Percentiles rank a stretch among this genome's conserved stretches.
Evolutionary conservation across 2,888 invertebrate genomes (phyloP).

Genomic region (Pachycephus smyrnensis): DNA sequence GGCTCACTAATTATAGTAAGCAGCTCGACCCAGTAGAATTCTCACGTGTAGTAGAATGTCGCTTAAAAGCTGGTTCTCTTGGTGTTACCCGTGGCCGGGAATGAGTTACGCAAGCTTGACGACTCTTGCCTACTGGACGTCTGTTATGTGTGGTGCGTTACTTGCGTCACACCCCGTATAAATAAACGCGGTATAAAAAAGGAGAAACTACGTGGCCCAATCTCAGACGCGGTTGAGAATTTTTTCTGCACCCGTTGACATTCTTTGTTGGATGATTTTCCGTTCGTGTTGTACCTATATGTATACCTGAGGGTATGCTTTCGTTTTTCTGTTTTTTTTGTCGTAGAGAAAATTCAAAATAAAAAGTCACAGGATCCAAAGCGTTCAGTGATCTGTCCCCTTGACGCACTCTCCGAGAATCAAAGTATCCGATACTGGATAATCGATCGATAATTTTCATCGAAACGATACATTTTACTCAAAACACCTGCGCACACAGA

Average conservation of each 20-base stretch:
- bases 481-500: background rate
- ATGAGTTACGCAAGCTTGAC: background rate
- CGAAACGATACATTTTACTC: background rate
- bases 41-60: background rate
- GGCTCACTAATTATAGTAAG: background rate
- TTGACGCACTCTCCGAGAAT: no score
- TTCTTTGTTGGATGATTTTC: background rate
- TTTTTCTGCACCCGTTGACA: background rate
- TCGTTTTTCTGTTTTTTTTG: no score
- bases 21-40: background rate
- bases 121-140: background rate
- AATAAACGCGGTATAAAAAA: constrained; percentile 8
- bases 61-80: background rate
- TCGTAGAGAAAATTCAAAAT: no score
- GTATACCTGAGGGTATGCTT: background rate
- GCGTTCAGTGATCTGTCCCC: no score
- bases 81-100: background rate
- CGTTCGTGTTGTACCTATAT: background rate
- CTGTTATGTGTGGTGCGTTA: background rate
- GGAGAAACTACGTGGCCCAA: background rate
- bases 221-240: background rate
- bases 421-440: background rate
- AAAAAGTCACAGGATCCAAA: no score
- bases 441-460: background rate
- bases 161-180: constrained; percentile 9